Evolutionary conservation across 2,797 vertebrate genomes (phyloP).

Genomic region (Siniperca undulata): DNA sequence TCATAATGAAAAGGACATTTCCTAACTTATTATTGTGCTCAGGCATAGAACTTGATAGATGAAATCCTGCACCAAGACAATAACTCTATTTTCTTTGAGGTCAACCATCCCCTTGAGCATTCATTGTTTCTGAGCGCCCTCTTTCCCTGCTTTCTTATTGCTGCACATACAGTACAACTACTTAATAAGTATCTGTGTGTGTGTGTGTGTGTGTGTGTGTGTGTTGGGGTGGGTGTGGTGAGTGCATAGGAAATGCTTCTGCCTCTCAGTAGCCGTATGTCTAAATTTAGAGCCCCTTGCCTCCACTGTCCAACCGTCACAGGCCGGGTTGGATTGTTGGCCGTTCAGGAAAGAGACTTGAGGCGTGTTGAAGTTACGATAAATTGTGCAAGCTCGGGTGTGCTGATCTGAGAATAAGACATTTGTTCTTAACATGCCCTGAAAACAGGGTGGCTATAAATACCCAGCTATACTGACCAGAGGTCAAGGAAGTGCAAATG

Average conservation of each 20-base stretch:
- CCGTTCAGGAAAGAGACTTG: slow-evolving; percentile 75
- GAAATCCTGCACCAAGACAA: slow-evolving; percentile 60
- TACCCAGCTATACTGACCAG: slow-evolving; percentile 30
- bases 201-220: slow-evolving; percentile 36
- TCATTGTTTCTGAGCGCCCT: slow-evolving; percentile 76
- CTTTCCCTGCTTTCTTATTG: slow-evolving; percentile 54
- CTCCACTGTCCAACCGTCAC: slow-evolving; percentile 65
- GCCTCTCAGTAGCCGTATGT: slow-evolving; percentile 56
- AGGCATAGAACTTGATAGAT: slow-evolving; percentile 46
- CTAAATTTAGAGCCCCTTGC: slow-evolving; percentile 80
- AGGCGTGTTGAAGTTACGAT: slow-evolving; percentile 60
- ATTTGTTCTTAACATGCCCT: slow-evolving; percentile 42
- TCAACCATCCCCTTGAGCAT: slow-evolving; percentile 63
- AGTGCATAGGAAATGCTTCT: slow-evolving; percentile 80
- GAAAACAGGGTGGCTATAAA: slow-evolving; percentile 61
- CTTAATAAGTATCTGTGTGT: slow-evolving; percentile 38
- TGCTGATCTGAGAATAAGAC: slow-evolving; percentile 55
- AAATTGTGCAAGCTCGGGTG: slow-evolving; percentile 15
- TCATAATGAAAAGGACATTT: slow-evolving; percentile 25
- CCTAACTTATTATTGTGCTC: slow-evolving; percentile 37
- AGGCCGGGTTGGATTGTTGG: slow-evolving; percentile 51
- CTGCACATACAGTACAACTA: slow-evolving; percentile 47
- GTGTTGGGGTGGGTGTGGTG: slow-evolving; percentile 25
- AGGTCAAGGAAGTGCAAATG: slow-evolving; percentile 36
- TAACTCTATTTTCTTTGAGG: slow-evolving; percentile 68